phyloP scores from a whole-genome alignment of 2,113 vertebrate genomes.

The Calidris pygmaea region DNA sequence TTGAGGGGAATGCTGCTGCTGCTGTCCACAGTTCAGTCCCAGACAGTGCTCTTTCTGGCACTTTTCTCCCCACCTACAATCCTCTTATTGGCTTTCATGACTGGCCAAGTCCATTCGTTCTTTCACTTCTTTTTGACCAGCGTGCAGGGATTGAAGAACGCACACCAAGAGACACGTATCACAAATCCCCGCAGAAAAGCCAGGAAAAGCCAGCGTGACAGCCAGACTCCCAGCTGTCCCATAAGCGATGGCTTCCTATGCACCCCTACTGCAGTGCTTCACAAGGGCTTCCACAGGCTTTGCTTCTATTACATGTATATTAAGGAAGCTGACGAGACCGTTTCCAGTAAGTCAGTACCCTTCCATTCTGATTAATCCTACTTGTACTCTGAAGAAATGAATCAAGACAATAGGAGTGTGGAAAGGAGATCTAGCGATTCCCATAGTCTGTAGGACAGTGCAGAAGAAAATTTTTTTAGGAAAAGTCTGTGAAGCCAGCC shows the following conservation, averaged over 20 bases:
- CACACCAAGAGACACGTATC: not conserved
- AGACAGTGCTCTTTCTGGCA: not conserved
- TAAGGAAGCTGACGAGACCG: not conserved
- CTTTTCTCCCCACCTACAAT: not conserved
- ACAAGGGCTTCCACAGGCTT: not conserved
- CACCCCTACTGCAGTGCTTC: not conserved
- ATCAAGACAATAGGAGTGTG: not conserved
- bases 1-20: not conserved
- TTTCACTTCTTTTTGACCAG: not conserved
- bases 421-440: not conserved
- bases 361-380: not conserved
- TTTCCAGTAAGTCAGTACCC: not conserved
- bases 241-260: fast-evolving
- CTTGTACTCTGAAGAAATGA: not conserved
- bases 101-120: not conserved
- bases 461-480: not conserved
- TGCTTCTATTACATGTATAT: not conserved
- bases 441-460: not conserved
- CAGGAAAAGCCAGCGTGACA: not conserved
- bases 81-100: not conserved
- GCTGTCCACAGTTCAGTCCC: not conserved
- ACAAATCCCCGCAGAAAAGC: not conserved
- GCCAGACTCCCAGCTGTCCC: not conserved
- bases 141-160: not conserved
- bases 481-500: not conserved